A percentile compares a stretch with the other conserved stretches of the same genome.
Conservation (phyloP, 2,113 vertebrate species). For the Puffinus mauretanicus region DNA sequence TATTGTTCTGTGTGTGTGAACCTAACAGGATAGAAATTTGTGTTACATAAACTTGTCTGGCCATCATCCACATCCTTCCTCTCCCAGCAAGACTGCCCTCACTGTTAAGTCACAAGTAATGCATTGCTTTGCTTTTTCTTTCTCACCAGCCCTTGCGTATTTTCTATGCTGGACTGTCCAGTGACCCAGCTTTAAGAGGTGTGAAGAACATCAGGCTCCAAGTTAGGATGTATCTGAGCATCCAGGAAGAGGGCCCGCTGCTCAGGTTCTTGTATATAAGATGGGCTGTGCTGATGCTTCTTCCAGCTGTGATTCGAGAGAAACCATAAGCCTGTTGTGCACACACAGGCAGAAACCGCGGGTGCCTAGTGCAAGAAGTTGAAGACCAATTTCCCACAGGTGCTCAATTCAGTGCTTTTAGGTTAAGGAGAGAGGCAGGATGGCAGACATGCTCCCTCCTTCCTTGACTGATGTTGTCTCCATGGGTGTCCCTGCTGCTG, state of each 20-base stretch:
- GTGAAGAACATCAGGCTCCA: background rate
- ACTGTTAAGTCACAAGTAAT: background rate
- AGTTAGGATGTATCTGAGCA: background rate
- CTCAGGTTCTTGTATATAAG: background rate
- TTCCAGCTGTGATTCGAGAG: background rate
- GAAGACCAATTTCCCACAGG: background rate
- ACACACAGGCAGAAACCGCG: background rate
- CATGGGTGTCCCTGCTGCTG: background rate
- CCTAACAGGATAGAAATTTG: background rate
- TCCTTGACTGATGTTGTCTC: background rate
- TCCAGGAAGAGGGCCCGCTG: background rate
- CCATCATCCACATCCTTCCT: background rate
- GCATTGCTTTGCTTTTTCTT: background rate
- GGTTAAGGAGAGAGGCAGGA: background rate
- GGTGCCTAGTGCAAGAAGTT: background rate
- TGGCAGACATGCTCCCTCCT: background rate
- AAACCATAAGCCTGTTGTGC: background rate
- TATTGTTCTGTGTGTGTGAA: background rate
- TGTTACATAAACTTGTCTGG: background rate
- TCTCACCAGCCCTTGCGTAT: background rate
- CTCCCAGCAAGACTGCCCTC: background rate
- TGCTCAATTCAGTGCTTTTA: background rate
- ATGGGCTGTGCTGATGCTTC: background rate
- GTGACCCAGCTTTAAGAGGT: background rate
- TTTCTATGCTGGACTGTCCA: background rate